phyloP scores from a whole-genome alignment of 2,888 invertebrate species.

The Diadegma fenestrale region DNA sequence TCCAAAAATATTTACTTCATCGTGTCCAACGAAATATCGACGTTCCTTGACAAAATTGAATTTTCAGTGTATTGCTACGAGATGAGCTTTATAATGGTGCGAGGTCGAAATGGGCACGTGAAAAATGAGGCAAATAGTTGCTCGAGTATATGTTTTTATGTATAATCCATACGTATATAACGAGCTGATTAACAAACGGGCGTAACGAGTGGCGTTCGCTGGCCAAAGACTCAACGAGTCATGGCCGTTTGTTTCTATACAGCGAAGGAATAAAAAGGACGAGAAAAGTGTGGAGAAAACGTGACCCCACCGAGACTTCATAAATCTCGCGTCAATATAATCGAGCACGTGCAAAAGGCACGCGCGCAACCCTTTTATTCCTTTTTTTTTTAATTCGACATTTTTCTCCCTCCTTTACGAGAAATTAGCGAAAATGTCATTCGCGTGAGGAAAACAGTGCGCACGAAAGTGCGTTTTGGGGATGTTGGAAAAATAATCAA shows the following conservation, averaged over 20 bases:
- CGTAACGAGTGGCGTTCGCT: not conserved
- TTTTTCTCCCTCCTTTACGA: not conserved
- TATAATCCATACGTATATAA: slow-evolving; percentile 16
- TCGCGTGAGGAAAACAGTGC: no score
- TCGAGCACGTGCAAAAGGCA: slow-evolving; percentile 71
- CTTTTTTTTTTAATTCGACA: not conserved
- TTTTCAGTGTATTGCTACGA: no score
- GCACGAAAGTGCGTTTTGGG: not conserved
- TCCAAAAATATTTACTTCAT: no score
- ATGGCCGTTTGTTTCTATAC: slow-evolving; percentile 1
- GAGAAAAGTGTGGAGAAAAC: slow-evolving; percentile 70
- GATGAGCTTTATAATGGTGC: slow-evolving; percentile 40
- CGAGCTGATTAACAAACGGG: not conserved
- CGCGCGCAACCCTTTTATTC: slow-evolving; percentile 59
- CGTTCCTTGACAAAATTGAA: no score
- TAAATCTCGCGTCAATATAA: slow-evolving; percentile 79
- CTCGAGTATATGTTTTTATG: slow-evolving; percentile 39
- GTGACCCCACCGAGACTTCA: slow-evolving; percentile 76
- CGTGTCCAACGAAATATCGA: no score
- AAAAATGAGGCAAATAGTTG: slow-evolving; percentile 63
- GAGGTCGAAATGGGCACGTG: slow-evolving; percentile 50
- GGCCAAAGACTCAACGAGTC: not conserved
- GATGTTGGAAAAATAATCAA: slow-evolving; percentile 26
- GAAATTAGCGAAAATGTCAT: no score
- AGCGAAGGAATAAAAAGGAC: not conserved